Evolutionary conservation across 2,797 vertebrate species (phyloP).

Genomic region (Philypnodon macrostomus): DNA sequence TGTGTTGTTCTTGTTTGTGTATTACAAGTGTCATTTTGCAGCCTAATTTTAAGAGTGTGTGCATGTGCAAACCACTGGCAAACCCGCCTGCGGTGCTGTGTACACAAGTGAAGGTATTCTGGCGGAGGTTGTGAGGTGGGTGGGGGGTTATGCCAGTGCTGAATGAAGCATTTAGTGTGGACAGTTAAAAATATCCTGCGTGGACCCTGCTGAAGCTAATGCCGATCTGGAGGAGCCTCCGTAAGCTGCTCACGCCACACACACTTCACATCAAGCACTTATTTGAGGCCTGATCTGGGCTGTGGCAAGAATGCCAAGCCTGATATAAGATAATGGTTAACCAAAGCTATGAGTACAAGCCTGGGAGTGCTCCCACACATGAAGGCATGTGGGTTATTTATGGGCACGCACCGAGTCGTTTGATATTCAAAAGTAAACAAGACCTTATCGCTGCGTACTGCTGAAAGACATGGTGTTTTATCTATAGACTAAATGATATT

Average conservation of each 20-base stretch:
- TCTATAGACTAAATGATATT: conserved; percentile 35
- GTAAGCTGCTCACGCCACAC: conserved; percentile 18
- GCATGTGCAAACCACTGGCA: conserved; percentile 72
- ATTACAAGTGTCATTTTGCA: conserved; percentile 39
- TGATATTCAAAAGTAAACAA: conserved; percentile 62
- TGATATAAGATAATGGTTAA: conserved; percentile 78
- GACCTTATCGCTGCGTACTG: conserved; percentile 26
- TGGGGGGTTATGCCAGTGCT: conserved; percentile 56
- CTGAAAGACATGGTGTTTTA: conserved; percentile 17
- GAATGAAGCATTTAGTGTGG: conserved; percentile 79
- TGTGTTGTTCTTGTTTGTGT: conserved; percentile 42
- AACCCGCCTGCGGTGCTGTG: conserved; percentile 64
- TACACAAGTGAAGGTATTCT: conserved; percentile 75
- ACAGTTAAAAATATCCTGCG: conserved; percentile 73
- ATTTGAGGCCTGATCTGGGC: conserved; percentile 62
- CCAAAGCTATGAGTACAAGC: conserved; percentile 68
- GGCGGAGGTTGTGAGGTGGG: conserved; percentile 72
- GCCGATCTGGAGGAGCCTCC: conserved; percentile 35
- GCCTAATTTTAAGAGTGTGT: conserved; percentile 25
- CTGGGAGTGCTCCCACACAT: conserved; percentile 63
- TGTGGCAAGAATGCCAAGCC: conserved; percentile 62
- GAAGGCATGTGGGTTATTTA: conserved; percentile 64
- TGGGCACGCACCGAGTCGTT: conserved; percentile 45
- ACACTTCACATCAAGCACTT: conserved; percentile 46
- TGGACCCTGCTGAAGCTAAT: conserved; percentile 38